phyloP scores from a whole-genome alignment of 2,888 invertebrate genomes.

The Agrotis segetum region DNA sequence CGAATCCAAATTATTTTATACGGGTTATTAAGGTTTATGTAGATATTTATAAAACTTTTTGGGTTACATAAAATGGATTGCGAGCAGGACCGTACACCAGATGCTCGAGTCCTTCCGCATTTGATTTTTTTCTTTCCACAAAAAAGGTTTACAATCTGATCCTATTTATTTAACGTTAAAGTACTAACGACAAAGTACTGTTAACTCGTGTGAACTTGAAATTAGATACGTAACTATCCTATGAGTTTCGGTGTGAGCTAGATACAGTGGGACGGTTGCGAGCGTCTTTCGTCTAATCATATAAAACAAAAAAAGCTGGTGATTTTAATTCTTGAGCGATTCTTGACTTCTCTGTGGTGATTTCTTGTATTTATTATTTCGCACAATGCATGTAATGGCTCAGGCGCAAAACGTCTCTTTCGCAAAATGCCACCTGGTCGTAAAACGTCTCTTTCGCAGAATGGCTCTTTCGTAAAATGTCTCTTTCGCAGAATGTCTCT shows the following conservation, averaged over 20 bases:
- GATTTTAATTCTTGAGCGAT: constrained; percentile 6
- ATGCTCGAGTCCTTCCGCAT: too few relatives aligned
- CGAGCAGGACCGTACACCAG: too few relatives aligned
- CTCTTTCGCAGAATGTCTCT: too few relatives aligned
- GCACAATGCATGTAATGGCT: constrained; percentile 13
- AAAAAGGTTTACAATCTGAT: not conserved
- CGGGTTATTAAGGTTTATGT: too few relatives aligned
- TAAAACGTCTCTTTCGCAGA: too few relatives aligned
- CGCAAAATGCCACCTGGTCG: too few relatives aligned
- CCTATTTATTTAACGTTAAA: not conserved
- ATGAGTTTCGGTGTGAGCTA: not conserved
- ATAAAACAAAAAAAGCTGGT: not conserved
- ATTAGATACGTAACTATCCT: not conserved
- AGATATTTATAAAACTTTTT: too few relatives aligned
- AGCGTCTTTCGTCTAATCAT: constrained; percentile 8
- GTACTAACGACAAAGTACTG: not conserved
- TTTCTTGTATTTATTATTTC: not conserved
- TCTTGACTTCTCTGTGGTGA: not conserved
- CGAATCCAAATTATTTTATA: not conserved
- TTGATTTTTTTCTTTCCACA: too few relatives aligned
- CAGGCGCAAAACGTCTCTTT: too few relatives aligned
- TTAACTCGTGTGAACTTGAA: not conserved
- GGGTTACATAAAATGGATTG: too few relatives aligned
- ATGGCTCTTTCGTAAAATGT: too few relatives aligned
- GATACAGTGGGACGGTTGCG: not conserved